Evolutionary conservation across 2,113 vertebrate species (phyloP).

Genomic region (Tenrec ecaudatus): DNA sequence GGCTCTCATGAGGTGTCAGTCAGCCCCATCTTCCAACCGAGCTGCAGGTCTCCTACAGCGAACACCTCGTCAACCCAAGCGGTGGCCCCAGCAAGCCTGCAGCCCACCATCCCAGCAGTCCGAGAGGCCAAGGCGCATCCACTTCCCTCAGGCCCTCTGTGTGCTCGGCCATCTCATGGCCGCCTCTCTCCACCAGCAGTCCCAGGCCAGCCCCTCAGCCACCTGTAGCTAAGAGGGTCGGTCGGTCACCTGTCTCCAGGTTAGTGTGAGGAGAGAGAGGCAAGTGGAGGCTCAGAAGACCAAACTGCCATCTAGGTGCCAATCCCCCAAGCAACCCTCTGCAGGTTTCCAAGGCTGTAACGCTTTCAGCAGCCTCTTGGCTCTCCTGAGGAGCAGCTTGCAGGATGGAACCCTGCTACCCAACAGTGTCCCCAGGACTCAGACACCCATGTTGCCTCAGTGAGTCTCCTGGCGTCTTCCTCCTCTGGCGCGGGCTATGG

Average conservation of each 20-base stretch:
- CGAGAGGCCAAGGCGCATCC: rapidly evolving
- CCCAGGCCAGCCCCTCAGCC: neutral
- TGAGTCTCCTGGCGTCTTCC: too few relatives aligned
- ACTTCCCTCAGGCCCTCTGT: neutral
- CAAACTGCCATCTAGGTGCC: too few relatives aligned
- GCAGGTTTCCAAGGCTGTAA: neutral
- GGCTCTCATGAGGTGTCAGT: neutral
- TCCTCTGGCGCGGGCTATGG: too few relatives aligned
- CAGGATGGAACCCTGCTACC: too few relatives aligned
- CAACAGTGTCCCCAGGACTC: too few relatives aligned
- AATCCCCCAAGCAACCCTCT: neutral
- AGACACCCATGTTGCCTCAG: too few relatives aligned
- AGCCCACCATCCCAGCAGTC: neutral
- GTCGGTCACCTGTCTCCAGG: neutral
- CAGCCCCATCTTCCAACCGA: neutral
- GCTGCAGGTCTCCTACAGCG: neutral
- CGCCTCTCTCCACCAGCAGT: neutral
- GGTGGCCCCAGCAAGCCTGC: neutral
- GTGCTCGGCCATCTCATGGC: neutral
- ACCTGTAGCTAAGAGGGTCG: too few relatives aligned
- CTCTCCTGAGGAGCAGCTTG: too few relatives aligned
- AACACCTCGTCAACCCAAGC: neutral
- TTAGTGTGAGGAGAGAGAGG: neutral
- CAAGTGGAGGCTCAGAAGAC: too few relatives aligned
- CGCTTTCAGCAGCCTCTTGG: too few relatives aligned